phyloP scores from a whole-genome alignment of 1,140 invertebrate species.

The Odontomachus brunneus region DNA sequence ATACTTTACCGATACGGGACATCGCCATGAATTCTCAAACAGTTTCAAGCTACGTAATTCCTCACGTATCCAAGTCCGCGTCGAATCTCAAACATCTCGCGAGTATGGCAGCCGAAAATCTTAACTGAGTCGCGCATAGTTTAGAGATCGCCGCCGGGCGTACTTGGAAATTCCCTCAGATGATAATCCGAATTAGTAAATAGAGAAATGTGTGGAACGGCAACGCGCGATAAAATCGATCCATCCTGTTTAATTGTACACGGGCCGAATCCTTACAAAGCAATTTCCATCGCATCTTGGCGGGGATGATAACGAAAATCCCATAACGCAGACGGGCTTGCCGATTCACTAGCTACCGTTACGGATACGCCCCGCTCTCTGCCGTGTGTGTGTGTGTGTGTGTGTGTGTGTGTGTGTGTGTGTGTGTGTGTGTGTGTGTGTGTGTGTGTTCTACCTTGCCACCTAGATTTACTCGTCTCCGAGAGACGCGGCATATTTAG shows the following conservation, averaged over 20 bases:
- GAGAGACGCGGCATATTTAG: conserved; percentile 10
- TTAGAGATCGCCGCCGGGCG: not conserved
- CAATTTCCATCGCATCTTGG: not conserved
- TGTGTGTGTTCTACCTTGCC: conserved; percentile 6
- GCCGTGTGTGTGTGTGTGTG: too few relatives aligned
- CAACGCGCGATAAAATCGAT: not conserved
- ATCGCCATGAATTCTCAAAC: conserved; percentile 64
- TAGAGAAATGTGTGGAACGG: not conserved
- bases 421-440: too few relatives aligned
- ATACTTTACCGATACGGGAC: conserved; percentile 65
- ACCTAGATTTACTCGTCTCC: not conserved
- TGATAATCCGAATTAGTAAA: not conserved
- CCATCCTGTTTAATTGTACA: not conserved
- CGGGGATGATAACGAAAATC: not conserved
- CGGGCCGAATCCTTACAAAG: not conserved
- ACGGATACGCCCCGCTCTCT: not conserved
- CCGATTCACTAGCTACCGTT: conserved; percentile 4
- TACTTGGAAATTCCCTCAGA: not conserved
- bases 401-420: too few relatives aligned
- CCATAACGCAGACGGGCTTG: not conserved
- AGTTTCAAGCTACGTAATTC: conserved; percentile 50
- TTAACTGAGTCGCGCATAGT: not conserved
- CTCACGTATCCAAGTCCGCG: conserved; percentile 46
- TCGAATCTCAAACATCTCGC: conserved; percentile 42
- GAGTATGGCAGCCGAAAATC: conserved; percentile 8